These are phyloP conservation scores for Darevskia mixta DNA, from an alignment of 2,797 vertebrate species.

Conservation along the genomic window DNA sequence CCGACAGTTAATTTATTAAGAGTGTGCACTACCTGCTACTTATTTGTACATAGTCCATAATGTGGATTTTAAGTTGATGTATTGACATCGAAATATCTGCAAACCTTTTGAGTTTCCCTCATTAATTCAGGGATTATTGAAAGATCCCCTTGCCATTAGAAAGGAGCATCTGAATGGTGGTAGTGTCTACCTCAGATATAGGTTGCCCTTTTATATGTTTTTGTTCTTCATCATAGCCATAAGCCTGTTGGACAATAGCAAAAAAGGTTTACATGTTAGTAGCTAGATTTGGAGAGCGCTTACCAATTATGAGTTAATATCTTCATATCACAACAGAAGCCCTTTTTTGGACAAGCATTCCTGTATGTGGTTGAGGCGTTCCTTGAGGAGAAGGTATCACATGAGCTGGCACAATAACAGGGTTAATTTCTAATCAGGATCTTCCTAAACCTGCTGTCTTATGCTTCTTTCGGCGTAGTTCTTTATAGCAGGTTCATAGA, in stretches of 20 bases:
- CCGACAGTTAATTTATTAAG: conserved; percentile 25
- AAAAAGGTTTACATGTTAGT: conserved; percentile 67
- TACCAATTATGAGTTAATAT: conserved; percentile 16
- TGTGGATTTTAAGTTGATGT: conserved; percentile 7
- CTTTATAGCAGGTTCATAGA: conserved; percentile 1
- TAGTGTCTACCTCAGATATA: conserved; percentile 78
- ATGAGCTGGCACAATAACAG: background rate
- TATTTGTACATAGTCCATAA: conserved; percentile 16
- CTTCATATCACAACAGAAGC: conserved; percentile 17
- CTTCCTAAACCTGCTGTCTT: conserved; percentile 6
- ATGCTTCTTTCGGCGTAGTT: background rate
- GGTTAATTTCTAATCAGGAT: background rate
- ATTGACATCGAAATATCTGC: background rate
- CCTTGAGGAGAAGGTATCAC: background rate
- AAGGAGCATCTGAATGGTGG: conserved; percentile 63
- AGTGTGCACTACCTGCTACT: conserved; percentile 44
- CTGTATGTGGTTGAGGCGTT: background rate
- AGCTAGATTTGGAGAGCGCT: conserved; percentile 53
- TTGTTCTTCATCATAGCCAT: conserved; percentile 67
- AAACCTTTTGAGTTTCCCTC: conserved; percentile 51
- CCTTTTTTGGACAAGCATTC: conserved; percentile 2
- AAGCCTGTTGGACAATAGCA: conserved; percentile 43
- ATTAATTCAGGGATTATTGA: conserved; percentile 56
- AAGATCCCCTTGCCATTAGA: conserved; percentile 38
- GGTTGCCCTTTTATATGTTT: conserved; percentile 59